Percentiles rank a stretch among this genome's conserved stretches.
These are phyloP conservation scores for Eulemur rufifrons DNA, from an alignment of 2,113 vertebrate genomes.

Conservation along the genomic window DNA sequence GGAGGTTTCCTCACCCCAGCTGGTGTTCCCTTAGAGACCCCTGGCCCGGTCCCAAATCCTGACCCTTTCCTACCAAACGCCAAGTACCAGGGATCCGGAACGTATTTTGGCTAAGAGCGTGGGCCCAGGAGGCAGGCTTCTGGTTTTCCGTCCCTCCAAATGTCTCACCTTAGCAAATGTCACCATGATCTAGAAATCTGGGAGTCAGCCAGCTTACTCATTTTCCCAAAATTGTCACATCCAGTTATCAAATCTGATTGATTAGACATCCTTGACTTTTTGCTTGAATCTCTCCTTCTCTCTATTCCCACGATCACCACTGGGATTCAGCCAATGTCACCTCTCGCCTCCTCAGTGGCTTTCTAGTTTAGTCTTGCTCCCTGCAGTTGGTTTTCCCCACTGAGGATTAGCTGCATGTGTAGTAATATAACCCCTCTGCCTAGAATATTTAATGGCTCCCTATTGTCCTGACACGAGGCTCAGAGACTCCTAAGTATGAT, in stretches of 20 bases:
- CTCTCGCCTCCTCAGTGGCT: background rate
- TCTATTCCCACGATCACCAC: rapidly evolving
- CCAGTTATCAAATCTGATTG: background rate
- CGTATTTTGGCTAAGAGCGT: rapidly evolving
- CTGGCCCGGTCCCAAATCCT: background rate
- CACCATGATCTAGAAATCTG: background rate
- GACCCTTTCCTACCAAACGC: background rate
- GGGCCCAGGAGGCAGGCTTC: background rate
- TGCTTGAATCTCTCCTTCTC: background rate
- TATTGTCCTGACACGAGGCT: background rate
- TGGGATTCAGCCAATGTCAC: background rate
- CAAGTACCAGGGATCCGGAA: background rate
- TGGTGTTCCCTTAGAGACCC: rapidly evolving
- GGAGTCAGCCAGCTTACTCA: background rate
- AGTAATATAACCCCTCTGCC: background rate
- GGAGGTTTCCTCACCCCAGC: background rate
- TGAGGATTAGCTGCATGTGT: background rate
- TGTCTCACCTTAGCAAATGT: background rate
- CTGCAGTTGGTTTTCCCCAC: background rate
- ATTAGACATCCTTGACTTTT: background rate
- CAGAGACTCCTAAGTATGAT: background rate
- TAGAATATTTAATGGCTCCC: background rate
- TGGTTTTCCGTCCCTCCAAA: background rate
- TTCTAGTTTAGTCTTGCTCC: background rate
- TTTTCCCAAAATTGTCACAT: background rate